phyloP scores from a whole-genome alignment of 2,113 vertebrate species.

The Cynoglossus semilaevis region DNA sequence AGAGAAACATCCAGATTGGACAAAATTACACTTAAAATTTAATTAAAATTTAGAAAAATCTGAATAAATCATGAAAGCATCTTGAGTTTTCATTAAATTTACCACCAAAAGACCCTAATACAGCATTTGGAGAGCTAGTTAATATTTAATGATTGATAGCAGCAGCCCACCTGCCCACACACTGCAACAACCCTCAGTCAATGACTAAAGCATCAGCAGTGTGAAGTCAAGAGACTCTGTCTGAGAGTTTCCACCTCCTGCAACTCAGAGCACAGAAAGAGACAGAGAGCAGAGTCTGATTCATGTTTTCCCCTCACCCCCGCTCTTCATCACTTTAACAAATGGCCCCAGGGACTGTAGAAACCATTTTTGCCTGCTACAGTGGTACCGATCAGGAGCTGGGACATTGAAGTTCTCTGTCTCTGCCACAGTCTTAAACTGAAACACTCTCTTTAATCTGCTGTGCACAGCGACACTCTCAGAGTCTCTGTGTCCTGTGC shows the following conservation, averaged over 20 bases:
- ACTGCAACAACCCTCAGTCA: no score
- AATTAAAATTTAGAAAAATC: no score
- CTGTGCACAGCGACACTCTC: neutral
- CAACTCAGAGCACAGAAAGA: constrained; percentile 49
- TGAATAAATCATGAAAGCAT: no score
- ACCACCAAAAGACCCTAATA: no score
- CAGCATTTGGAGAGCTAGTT: no score
- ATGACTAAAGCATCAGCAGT: constrained; percentile 41
- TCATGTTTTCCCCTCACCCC: constrained; percentile 59
- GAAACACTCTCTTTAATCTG: constrained; percentile 53
- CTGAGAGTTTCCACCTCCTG: constrained; percentile 37
- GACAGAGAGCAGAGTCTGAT: constrained; percentile 61
- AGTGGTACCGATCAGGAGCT: constrained; percentile 64
- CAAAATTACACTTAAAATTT: no score
- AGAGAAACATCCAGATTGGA: no score
- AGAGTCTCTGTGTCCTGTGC: constrained; percentile 42
- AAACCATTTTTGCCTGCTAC: constrained; percentile 64
- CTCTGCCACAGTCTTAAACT: constrained; percentile 56
- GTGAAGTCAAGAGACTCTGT: constrained; percentile 34
- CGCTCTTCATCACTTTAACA: constrained; percentile 74
- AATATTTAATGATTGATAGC: no score
- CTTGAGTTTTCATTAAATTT: no score
- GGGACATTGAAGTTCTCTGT: constrained; percentile 61
- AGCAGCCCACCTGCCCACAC: no score
- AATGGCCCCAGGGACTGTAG: constrained; percentile 56